A percentile compares a stretch with the other conserved stretches of the same genome.
These are phyloP conservation scores for Pygoscelis adeliae DNA, from an alignment of 2,113 vertebrate genomes.

Conservation along the genomic window DNA sequence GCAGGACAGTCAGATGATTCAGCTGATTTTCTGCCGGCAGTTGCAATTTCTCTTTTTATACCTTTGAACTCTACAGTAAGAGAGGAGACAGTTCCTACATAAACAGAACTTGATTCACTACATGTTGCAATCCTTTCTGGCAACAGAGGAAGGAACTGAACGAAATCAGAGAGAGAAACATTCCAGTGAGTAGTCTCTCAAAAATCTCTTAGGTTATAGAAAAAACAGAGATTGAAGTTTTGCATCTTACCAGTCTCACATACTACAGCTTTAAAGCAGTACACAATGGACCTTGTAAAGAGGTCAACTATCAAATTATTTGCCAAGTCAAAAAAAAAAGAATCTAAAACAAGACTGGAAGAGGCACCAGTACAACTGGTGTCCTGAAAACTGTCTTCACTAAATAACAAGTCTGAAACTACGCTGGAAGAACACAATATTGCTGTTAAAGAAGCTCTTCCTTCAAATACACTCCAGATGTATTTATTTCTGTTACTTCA, in stretches of 20 bases:
- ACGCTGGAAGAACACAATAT: not conserved
- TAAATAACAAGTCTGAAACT: not conserved
- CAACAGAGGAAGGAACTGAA: not conserved
- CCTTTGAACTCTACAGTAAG: not conserved
- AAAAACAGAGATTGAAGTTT: not conserved
- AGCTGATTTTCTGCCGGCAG: not conserved
- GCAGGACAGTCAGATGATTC: not conserved
- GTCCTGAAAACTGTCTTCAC: not conserved
- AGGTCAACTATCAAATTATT: not conserved
- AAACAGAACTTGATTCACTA: not conserved
- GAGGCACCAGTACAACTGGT: not conserved
- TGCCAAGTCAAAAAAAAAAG: not conserved
- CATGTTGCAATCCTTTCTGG: not conserved
- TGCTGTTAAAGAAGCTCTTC: not conserved
- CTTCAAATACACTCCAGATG: not conserved
- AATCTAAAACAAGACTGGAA: not conserved
- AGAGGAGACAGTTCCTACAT: not conserved
- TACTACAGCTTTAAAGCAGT: not conserved
- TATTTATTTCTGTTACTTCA: not conserved
- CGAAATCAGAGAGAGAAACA: not conserved
- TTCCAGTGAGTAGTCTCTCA: not conserved
- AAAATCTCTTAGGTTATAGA: not conserved
- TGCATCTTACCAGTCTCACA: fast-evolving
- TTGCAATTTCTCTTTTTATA: not conserved
- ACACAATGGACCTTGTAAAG: not conserved